Evolutionary conservation across 2,888 invertebrate species (phyloP).

Genomic region (Chouioia cunea): DNA sequence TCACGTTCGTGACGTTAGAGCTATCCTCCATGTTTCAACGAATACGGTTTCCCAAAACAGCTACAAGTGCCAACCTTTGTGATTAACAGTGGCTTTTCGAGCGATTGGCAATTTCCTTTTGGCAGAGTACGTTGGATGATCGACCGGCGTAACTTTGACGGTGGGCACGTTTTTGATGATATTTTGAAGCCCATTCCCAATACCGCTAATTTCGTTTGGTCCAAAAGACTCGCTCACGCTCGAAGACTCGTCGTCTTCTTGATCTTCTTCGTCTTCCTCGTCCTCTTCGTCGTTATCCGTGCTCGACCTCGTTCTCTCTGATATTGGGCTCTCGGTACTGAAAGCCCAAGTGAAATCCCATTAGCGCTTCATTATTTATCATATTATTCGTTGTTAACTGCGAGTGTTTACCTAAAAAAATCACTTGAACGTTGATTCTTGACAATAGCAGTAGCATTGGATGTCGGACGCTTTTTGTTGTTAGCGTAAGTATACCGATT

Average conservation of each 20-base stretch:
- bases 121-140: constrained; percentile 42
- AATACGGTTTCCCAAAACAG: neutral
- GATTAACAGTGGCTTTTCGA: constrained; percentile 23
- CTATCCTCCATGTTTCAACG: too few relatives aligned
- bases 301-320: constrained; percentile 62
- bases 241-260: constrained; percentile 17
- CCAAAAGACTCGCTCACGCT: constrained; percentile 13
- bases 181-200: constrained; percentile 41
- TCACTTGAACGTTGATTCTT: constrained; percentile 53
- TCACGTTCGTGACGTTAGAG: neutral
- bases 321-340: constrained; percentile 65
- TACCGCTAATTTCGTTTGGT: neutral
- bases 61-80: constrained; percentile 35
- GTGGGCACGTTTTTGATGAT: constrained; percentile 6
- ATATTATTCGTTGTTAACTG: neutral
- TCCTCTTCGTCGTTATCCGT: constrained; percentile 51
- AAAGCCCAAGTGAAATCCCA: constrained; percentile 36
- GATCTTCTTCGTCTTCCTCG: constrained; percentile 15
- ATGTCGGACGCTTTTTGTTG: constrained; percentile 59
- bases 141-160: constrained; percentile 35
- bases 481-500: constrained; percentile 66
- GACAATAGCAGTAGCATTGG: neutral
- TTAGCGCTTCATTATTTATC: neutral
- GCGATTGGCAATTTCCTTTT: constrained; percentile 36
- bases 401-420: constrained; percentile 56